Conservation (phyloP, 2,113 vertebrate species). For the Entosphenus tridentatus region DNA sequence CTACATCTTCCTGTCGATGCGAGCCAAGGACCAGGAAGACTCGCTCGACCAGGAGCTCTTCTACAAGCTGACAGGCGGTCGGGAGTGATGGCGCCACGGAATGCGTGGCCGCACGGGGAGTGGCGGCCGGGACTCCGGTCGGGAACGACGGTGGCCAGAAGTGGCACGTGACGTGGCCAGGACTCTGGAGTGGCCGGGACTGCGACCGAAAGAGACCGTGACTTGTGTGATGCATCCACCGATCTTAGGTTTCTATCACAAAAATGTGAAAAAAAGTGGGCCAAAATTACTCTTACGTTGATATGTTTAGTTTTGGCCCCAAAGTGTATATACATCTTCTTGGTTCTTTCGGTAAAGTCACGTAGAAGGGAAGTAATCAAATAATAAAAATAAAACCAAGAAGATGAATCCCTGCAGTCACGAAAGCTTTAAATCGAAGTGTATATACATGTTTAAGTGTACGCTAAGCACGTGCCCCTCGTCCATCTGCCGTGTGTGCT, state of each 20-base stretch:
- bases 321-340: background rate
- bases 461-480: too few species aligned
- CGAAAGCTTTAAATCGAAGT: too few species aligned
- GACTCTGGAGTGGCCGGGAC: too few species aligned
- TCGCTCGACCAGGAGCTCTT: conserved; percentile 82
- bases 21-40: conserved; percentile 89
- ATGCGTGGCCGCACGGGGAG: background rate
- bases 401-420: too few species aligned
- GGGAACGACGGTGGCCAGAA: too few species aligned
- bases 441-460: background rate
- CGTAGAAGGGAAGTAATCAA: too few species aligned
- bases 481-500: too few species aligned
- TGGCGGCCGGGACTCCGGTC: background rate
- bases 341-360: too few species aligned
- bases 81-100: conserved; percentile 30
- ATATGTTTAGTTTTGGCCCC: background rate
- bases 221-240: background rate
- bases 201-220: too few species aligned
- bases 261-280: background rate
- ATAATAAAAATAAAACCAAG: too few species aligned
- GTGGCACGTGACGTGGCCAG: too few species aligned
- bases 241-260: background rate
- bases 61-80: conserved; percentile 79
- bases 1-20: conserved; percentile 89
- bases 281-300: background rate